Percentiles rank a stretch among this genome's conserved stretches.
These are phyloP conservation scores for Helicolenus hilgendorfi DNA, from an alignment of 2,797 vertebrate species.

Conservation along the genomic window DNA sequence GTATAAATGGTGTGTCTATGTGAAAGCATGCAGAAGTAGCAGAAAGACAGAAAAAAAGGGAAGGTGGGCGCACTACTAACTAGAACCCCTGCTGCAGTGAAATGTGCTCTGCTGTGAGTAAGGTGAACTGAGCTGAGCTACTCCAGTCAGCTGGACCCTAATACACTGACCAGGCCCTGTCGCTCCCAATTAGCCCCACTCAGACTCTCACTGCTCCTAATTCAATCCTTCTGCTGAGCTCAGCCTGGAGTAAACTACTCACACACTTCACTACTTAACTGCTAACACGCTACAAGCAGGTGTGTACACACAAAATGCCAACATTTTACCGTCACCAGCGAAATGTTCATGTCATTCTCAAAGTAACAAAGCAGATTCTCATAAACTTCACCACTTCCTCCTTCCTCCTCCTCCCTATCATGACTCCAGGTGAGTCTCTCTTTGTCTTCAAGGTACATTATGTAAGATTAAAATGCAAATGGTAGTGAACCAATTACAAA, in stretches of 20 bases:
- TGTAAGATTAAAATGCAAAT: neutral
- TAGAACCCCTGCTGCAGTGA: neutral
- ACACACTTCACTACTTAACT: constrained; percentile 55
- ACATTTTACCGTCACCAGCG: neutral
- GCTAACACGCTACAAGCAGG: constrained; percentile 36
- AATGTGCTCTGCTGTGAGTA: neutral
- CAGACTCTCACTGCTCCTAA: constrained; percentile 71
- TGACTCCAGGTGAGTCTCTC: neutral
- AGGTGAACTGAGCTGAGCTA: constrained; percentile 8
- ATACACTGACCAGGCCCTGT: constrained; percentile 78
- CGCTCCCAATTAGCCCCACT: constrained; percentile 77
- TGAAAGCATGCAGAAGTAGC: neutral
- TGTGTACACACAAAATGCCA: neutral
- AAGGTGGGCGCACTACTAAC: neutral
- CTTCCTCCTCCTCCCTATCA: neutral
- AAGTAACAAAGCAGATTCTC: neutral
- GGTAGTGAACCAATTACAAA: neutral
- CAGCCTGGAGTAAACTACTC: constrained; percentile 63
- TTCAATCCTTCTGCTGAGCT: constrained; percentile 75
- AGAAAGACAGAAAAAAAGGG: neutral
- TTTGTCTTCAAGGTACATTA: neutral
- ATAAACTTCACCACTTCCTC: neutral
- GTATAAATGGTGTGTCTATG: neutral
- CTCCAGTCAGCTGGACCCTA: constrained; percentile 55
- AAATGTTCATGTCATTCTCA: neutral